phyloP scores from a whole-genome alignment of 1,140 invertebrate species.

The Drosophila quadrilineata region DNA sequence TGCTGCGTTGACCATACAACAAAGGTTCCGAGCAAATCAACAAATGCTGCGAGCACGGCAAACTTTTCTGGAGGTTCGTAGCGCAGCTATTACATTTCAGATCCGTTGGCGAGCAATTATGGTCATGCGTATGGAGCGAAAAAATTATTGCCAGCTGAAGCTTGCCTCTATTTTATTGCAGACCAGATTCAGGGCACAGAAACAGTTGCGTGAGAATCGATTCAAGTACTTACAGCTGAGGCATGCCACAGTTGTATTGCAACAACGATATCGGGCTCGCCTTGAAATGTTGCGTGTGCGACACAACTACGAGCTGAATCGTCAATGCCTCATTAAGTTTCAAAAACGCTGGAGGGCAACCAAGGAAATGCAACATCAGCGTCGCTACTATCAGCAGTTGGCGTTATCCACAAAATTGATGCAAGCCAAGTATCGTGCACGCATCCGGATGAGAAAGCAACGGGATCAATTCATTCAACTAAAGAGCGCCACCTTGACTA shows the following conservation, averaged over 20 bases:
- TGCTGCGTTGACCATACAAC: conserved; percentile 81
- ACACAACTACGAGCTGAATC: conserved; percentile 47
- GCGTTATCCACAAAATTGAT: conserved; percentile 10
- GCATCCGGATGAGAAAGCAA: conserved; percentile 6
- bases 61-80: conserved; percentile 42
- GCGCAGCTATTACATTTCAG: conserved; percentile 62
- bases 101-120: conserved; percentile 81
- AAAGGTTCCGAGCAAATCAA: conserved; percentile 48
- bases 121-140: conserved; percentile 19
- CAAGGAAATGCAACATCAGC: conserved; percentile 6
- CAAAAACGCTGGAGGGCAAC: conserved; percentile 47
- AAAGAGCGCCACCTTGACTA: conserved; percentile 23
- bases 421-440: conserved; percentile 22
- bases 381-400: conserved; percentile 19
- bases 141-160: conserved; percentile 58
- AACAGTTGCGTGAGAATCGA: conserved; percentile 17
- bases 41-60: conserved; percentile 37
- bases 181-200: conserved; percentile 13
- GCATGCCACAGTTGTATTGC: conserved; percentile 56
- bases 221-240: conserved; percentile 8
- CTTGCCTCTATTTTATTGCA: conserved; percentile 20
- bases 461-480: conserved; percentile 40
- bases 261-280: conserved; percentile 69
- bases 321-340: conserved; percentile 19
- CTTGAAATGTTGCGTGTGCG: conserved; percentile 35